Evolutionary conservation across 2,113 vertebrate genomes (phyloP).

Genomic region (Micronycteris hirsuta): DNA sequence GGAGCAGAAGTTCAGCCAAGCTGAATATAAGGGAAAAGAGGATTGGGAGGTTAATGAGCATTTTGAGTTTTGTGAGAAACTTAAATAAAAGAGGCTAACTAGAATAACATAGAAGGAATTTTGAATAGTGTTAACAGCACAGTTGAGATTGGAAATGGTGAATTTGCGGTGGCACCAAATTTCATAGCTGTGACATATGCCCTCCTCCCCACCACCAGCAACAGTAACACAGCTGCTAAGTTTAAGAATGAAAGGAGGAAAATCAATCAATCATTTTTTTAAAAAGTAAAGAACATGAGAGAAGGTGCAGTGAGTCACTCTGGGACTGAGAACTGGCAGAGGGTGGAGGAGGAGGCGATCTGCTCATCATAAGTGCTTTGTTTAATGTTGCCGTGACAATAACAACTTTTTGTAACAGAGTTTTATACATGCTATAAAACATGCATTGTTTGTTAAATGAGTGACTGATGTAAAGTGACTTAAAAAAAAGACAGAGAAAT

Average conservation of each 20-base stretch:
- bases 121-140: not conserved
- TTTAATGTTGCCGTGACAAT: not conserved
- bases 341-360: not conserved
- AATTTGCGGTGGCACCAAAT: not conserved
- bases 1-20: not conserved
- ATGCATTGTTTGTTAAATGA: not conserved
- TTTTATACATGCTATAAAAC: not conserved
- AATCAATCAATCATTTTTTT: not conserved
- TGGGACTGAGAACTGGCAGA: not conserved
- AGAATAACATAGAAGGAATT: not conserved
- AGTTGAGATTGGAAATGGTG: not conserved
- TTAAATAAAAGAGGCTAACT: not conserved
- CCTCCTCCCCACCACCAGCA: not conserved
- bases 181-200: not conserved
- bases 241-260: not conserved
- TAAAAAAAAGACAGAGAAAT: slow-evolving; percentile 3
- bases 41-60: not conserved
- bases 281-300: not conserved
- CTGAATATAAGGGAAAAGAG: not conserved
- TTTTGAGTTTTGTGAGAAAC: not conserved
- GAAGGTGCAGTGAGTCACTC: not conserved
- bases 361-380: not conserved
- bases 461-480: not conserved
- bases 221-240: not conserved
- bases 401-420: not conserved